These are phyloP conservation scores for Valencia hispanica DNA, from an alignment of 2,797 vertebrate genomes.

Conservation along the genomic window DNA sequence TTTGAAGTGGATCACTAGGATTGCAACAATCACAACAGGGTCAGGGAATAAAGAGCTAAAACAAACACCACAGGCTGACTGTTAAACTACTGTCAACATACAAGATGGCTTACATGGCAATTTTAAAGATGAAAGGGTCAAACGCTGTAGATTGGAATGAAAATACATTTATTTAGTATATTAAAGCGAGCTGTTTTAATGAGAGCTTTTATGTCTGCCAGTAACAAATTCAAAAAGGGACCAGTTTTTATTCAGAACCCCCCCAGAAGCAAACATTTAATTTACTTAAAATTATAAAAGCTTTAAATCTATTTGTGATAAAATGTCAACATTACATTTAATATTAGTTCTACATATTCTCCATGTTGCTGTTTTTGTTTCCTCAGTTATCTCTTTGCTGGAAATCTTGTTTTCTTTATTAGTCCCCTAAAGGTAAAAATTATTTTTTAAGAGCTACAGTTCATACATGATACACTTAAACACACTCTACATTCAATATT, in stretches of 20 bases:
- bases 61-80: constrained; percentile 58
- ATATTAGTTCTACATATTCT: not conserved
- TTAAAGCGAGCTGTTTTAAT: not conserved
- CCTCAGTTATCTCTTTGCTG: not conserved
- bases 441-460: not conserved
- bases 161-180: constrained; percentile 50
- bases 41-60: constrained; percentile 49
- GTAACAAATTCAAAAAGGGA: not conserved
- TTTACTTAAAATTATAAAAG: not conserved
- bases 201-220: not conserved
- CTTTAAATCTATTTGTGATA: not conserved
- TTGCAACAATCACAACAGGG: constrained; percentile 45
- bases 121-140: constrained; percentile 70
- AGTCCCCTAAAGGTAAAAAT: not conserved
- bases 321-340: not conserved
- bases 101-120: constrained; percentile 58
- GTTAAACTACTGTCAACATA: constrained; percentile 69
- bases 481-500: not conserved
- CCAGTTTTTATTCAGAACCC: not conserved
- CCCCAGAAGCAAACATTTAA: not conserved
- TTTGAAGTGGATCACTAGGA: constrained; percentile 14
- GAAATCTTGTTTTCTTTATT: not conserved
- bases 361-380: not conserved
- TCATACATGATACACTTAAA: not conserved
- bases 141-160: constrained; percentile 75